Evolutionary conservation across 2,113 vertebrate genomes (phyloP).

Genomic region (Chunga burmeisteri): DNA sequence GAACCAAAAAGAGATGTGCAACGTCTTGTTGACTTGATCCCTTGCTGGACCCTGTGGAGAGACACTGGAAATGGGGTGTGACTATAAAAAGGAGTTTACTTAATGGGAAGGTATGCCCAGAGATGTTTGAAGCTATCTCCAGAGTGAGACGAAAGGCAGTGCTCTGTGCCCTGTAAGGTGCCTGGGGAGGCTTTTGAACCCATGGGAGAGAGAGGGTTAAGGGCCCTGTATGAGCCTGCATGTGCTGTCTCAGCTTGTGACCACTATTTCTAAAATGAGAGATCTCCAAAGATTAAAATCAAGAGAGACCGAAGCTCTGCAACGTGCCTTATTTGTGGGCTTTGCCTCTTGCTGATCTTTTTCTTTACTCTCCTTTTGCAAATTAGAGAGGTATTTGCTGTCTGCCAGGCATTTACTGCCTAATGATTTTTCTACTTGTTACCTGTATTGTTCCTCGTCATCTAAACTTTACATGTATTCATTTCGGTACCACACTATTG

Average conservation of each 20-base stretch:
- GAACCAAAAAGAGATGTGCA: neutral
- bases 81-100: conserved; percentile 46
- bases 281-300: neutral
- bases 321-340: neutral
- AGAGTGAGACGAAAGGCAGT: neutral
- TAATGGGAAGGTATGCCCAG: neutral
- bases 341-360: neutral
- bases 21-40: conserved; percentile 14
- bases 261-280: neutral
- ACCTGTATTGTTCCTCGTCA: neutral
- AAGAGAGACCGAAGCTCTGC: neutral
- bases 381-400: neutral
- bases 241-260: neutral
- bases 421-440: neutral
- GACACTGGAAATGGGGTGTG: neutral
- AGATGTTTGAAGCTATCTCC: neutral
- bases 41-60: neutral
- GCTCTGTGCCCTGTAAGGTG: neutral
- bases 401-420: neutral
- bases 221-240: neutral
- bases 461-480: neutral
- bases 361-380: neutral
- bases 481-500: neutral
- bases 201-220: neutral
- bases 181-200: neutral